A percentile compares a stretch with the other conserved stretches of the same genome.
These are phyloP conservation scores for Perodicticus potto DNA, from an alignment of 2,797 vertebrate genomes.

Conservation along the genomic window DNA sequence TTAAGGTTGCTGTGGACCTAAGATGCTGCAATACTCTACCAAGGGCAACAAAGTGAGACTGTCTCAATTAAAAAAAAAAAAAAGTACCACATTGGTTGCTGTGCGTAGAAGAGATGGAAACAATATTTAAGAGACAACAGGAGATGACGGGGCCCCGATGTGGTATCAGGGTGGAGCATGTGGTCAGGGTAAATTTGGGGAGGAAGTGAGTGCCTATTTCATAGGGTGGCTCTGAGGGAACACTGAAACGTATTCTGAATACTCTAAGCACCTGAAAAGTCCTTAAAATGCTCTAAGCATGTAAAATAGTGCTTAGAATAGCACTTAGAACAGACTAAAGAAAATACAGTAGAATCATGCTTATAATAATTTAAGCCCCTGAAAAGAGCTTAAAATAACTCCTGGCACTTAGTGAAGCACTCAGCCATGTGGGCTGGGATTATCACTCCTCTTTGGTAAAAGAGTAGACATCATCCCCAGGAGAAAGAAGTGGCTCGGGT, in stretches of 20 bases:
- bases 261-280: not conserved
- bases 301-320: constrained; percentile 9
- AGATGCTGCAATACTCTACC: too few species aligned
- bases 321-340: not conserved
- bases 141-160: not conserved
- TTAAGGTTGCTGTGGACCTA: too few species aligned
- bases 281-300: not conserved
- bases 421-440: not conserved
- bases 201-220: not conserved
- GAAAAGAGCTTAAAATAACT: not conserved
- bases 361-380: not conserved
- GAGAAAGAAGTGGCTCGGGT: not conserved
- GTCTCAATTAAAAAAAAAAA: not conserved
- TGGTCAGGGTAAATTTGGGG: not conserved
- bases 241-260: not conserved
- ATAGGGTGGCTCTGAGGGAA: not conserved
- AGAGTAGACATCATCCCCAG: not conserved
- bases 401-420: not conserved
- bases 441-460: too few species aligned
- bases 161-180: too few species aligned
- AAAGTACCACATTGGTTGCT: not conserved
- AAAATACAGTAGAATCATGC: not conserved
- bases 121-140: not conserved
- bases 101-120: not conserved
- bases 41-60: too few species aligned